Conservation (phyloP, 2,113 vertebrate genomes). For the Cyphomyrus discorhynchus region DNA sequence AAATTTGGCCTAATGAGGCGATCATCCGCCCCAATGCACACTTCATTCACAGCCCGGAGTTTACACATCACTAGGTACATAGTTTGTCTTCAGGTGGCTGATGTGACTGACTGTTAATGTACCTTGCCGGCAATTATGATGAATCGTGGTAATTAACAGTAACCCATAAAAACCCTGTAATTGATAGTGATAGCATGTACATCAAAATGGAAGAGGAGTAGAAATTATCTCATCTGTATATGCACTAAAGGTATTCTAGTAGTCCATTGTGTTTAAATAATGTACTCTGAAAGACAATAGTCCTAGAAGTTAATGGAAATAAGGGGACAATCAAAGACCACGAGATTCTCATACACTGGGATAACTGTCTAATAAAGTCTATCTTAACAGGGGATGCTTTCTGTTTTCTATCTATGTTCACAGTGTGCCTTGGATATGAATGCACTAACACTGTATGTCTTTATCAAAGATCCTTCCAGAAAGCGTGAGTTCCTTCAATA, state of each 20-base stretch:
- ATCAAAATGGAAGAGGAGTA: neutral
- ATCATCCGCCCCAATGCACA: slow-evolving; percentile 69
- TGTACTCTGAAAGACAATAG: neutral
- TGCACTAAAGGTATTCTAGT: neutral
- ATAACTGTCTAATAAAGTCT: neutral
- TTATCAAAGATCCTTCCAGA: neutral
- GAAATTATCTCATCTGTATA: neutral
- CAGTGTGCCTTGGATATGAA: neutral
- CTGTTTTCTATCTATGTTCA: neutral
- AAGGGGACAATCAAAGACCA: neutral
- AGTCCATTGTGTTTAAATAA: neutral
- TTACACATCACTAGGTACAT: slow-evolving; percentile 39
- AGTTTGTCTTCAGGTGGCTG: slow-evolving; percentile 21
- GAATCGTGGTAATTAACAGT: slow-evolving; percentile 75
- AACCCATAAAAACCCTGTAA: slow-evolving; percentile 51
- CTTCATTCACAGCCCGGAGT: slow-evolving; percentile 56
- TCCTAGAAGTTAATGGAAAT: neutral
- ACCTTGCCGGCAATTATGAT: slow-evolving; percentile 69
- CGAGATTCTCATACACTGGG: neutral
- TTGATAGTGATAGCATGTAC: slow-evolving; percentile 11
- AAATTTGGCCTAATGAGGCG: slow-evolving; percentile 74
- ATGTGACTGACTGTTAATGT: slow-evolving; percentile 50
- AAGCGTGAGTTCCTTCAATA: neutral
- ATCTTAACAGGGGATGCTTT: neutral
- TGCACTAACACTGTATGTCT: neutral